A percentile compares a stretch with the other conserved stretches of the same genome.
These are phyloP conservation scores for Palaemon carinicauda DNA, from an alignment of 1,140 invertebrate genomes.

Conservation along the genomic window DNA sequence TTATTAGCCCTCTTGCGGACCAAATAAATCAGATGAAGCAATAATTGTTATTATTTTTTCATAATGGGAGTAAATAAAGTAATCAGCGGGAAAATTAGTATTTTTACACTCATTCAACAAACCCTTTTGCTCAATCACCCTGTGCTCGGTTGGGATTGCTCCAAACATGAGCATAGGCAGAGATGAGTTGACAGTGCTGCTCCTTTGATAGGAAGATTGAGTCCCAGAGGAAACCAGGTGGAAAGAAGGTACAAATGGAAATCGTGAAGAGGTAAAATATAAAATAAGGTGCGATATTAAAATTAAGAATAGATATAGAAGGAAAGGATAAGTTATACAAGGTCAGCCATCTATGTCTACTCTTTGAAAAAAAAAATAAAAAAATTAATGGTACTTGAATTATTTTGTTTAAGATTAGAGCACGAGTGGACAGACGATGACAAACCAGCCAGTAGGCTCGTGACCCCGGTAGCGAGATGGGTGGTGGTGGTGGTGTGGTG, in stretches of 20 bases:
- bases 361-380: too few species aligned
- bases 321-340: background rate
- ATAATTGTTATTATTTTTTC: slow-evolving; percentile 48
- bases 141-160: background rate
- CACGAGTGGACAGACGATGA: background rate
- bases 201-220: background rate
- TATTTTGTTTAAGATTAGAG: background rate
- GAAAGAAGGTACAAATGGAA: background rate
- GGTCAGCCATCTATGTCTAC: background rate
- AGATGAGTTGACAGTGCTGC: slow-evolving; percentile 21
- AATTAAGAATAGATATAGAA: background rate
- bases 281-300: background rate
- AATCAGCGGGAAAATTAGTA: slow-evolving; percentile 37
- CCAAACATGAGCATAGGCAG: slow-evolving; percentile 10
- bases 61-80: slow-evolving; percentile 33
- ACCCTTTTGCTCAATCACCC: slow-evolving; percentile 38
- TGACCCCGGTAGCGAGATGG: background rate
- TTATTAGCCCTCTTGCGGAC: slow-evolving; percentile 38
- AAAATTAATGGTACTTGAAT: too few species aligned
- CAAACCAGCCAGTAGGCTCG: background rate
- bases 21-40: slow-evolving; percentile 57
- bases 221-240: slow-evolving; percentile 33
- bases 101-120: slow-evolving; percentile 26
- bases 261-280: too few species aligned
- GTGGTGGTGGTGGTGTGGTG: slow-evolving; percentile 3